Conservation (phyloP, 92 coral and sea anemone species). For the Isaurus tuberculatus region DNA sequence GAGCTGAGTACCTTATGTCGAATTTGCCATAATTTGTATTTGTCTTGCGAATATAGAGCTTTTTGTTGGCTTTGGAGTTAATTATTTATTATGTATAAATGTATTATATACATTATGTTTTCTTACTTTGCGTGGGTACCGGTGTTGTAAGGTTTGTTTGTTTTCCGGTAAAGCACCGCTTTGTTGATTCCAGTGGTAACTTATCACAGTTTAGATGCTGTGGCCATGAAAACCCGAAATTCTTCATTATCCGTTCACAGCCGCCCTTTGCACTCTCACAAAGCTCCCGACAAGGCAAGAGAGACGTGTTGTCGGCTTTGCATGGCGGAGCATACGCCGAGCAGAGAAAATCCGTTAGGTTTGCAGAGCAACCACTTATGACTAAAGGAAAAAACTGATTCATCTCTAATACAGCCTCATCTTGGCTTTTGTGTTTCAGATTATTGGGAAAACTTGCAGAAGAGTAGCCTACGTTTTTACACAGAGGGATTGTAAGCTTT, state of each 20-base stretch:
- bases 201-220: neutral
- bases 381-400: neutral
- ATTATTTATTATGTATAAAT: no score
- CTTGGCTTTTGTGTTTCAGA: neutral
- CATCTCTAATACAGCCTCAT: neutral
- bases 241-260: neutral
- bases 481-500: neutral
- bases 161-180: slow-evolving; percentile 11
- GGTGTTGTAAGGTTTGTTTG: neutral
- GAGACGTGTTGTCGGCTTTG: neutral
- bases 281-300: slow-evolving; percentile 30
- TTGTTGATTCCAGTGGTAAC: slow-evolving; percentile 31
- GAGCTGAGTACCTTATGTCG: no score
- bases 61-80: no score
- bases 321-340: slow-evolving; percentile 31
- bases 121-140: neutral
- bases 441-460: neutral
- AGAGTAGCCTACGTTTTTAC: neutral
- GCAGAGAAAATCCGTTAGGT: slow-evolving; percentile 5
- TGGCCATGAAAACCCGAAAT: slow-evolving; percentile 16
- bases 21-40: no score
- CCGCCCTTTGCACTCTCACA: slow-evolving; percentile 25
- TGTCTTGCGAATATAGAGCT: no score
- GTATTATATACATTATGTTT: no score
- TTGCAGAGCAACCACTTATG: neutral